Evolutionary conservation across 2,888 invertebrate species (phyloP), one percentile per base, ranked within the genome.

Genomic region (Alloplasta piceator): DNA sequence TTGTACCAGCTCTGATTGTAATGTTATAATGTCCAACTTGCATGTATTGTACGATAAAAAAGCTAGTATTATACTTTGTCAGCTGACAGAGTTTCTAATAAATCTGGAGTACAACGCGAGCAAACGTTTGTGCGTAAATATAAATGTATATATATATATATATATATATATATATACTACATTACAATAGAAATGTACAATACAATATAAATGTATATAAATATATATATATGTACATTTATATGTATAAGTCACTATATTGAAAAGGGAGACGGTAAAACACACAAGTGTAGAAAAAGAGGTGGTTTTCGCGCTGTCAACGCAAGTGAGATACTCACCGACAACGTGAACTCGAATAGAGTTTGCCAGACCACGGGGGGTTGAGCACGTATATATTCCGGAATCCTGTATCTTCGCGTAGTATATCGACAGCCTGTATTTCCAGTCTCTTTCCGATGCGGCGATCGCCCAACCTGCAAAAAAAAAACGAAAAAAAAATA

Each of bases 321-420:
- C 50, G 39, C 43, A 60, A 74, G 78, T 50, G 64, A 78, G 55
- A 70, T 74, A 75, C 94, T 94, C 93, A 96, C 96, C 97, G 93
- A 96, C 95, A 92, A 98, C 96, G 92, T 94, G 94, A 86, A 97
- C 93, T 80, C 93, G 92, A 85, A 96, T 93, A 71, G 96, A 96
- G 92, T 97, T 96, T 68, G 96, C 96, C 85, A 96, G 94, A 48
- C 97, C 97, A 73, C 95, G 94, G 5, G 97, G 96, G 0, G 97
- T 95, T 5, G 97, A 95, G 92, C 97, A 98, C 0, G 97, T 97
- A 92, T 96, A 97, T 82, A 95, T 95, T 72, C 97, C 97, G 46
- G 96, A 96, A 93, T 97, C 97, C 73, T 96, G 95, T n/a, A 94
- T 94, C 87, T 97, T 96, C 87, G 96, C 96, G 91, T 97, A 96